Evolutionary conservation across 1,140 invertebrate genomes (phyloP), one percentile per base, ranked within the genome.

Genomic region (Delia radicum): DNA sequence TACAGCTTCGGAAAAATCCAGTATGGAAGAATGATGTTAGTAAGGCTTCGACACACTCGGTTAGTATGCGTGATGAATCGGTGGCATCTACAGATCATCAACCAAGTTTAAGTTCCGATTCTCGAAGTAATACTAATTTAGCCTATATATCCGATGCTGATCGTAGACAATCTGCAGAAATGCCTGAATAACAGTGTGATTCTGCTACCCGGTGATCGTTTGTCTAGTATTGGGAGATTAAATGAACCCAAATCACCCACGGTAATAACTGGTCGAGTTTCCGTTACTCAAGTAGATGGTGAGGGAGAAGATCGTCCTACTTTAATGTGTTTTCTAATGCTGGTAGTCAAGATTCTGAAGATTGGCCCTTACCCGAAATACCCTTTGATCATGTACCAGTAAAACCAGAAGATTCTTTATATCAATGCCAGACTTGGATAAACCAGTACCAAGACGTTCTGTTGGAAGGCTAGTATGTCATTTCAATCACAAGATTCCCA

Each of bases 41-140:
- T 29, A 95, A 95, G 87, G 93, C 92, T 1, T 93, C 92, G 33
- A 88, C 87, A 21, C 89, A 93, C 72, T 94, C 93, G 6, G 92
- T 94, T 55, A 94, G 93, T 84, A 89, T 94, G 71, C 93, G 94
- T 78, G 94, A 95, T 81, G 93, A 94, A 82, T 95, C 93, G 1
- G 86, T 94, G 15, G 91, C 92, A 74, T 94, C 93, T 0, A 94
- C 93, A 81, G 93, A 94, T 83, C 92, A 93, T 83, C 93, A 94
- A 84, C 92, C 92, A n/a, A 95, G 93, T 82, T 85, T 95, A 10
- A 94, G 93, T 78, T 95, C 94, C 0, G 93, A 94, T 87, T 93
- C 94, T 3, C 91, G 93, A 0, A 91, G 91, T 79, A 89, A 91
- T 78, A 90, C 91, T 7, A 91, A 91, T 81, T 85, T 90, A 73